Percentiles rank a stretch among this genome's conserved stretches.
Conservation (phyloP, 2,888 invertebrate species). For the Campoletis raptor region DNA sequence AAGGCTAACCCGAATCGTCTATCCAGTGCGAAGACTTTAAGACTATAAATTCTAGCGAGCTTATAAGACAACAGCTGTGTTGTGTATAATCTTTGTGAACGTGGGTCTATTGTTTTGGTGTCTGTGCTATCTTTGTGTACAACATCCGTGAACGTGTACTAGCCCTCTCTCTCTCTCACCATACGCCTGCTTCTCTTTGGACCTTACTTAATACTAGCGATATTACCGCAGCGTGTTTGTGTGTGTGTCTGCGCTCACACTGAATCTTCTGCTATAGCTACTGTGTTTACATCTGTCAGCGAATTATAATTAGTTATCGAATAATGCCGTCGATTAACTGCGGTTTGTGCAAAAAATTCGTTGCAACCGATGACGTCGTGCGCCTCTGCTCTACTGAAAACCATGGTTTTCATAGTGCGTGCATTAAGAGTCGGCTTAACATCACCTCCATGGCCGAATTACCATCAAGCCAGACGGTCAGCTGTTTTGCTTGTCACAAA, state of each 20-base stretch:
- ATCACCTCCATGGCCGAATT: background rate
- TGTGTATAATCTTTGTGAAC: background rate
- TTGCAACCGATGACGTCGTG: background rate
- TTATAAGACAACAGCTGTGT: background rate
- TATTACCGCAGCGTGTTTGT: background rate
- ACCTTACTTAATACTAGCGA: conserved; percentile 1
- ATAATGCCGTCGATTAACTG: conserved; percentile 2
- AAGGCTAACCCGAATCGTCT: background rate
- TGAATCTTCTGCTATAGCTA: background rate
- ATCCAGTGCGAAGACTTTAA: conserved; percentile 1
- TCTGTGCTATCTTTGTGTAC: background rate
- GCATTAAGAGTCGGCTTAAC: background rate
- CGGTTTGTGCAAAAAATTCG: too few relatives aligned
- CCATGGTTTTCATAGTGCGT: too few relatives aligned
- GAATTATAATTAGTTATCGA: too few relatives aligned
- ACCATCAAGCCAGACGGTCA: conserved; percentile 66
- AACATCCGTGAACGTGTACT: background rate
- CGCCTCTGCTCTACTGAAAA: too few relatives aligned
- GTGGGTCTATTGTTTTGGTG: background rate
- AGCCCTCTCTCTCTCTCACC: background rate
- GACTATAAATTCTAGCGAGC: background rate
- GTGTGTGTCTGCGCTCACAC: background rate
- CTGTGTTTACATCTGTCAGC: conserved; percentile 4
- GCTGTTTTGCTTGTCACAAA: too few relatives aligned
- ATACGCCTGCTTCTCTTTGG: background rate